Conservation (phyloP, 2,113 vertebrate genomes). For the Grallaria varia region DNA sequence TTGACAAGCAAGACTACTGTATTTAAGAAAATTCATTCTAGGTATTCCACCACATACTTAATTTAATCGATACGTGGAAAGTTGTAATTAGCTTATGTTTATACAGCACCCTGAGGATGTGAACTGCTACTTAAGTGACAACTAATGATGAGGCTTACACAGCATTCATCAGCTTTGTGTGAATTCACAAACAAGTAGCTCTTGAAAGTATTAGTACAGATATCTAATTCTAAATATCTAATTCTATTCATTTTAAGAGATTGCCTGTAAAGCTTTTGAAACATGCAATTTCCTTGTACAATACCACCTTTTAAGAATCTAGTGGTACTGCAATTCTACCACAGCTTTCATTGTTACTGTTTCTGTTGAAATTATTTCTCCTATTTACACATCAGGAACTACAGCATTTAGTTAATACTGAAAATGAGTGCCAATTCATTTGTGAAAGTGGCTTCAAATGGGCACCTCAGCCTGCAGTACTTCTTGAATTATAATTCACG, state of each 20-base stretch:
- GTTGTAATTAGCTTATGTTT: slow-evolving; percentile 46
- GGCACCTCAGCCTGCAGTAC: neutral
- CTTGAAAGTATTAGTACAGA: slow-evolving; percentile 17
- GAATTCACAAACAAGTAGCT: slow-evolving; percentile 34
- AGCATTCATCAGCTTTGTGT: slow-evolving; percentile 28
- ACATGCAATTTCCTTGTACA: slow-evolving; percentile 23
- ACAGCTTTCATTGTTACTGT: neutral
- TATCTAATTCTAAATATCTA: slow-evolving; percentile 12
- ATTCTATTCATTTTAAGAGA: slow-evolving; percentile 21
- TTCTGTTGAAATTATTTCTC: slow-evolving; percentile 28
- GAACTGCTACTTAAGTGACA: neutral
- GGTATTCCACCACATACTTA: neutral
- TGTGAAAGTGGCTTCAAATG: slow-evolving; percentile 13
- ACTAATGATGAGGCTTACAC: slow-evolving; percentile 9
- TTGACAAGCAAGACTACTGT: neutral
- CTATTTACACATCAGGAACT: neutral
- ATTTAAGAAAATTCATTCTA: neutral
- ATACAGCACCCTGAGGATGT: slow-evolving; percentile 21
- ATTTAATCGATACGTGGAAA: slow-evolving; percentile 19
- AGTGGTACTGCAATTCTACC: neutral
- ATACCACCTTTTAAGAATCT: slow-evolving; percentile 26
- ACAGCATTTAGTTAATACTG: neutral
- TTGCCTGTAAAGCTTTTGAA: neutral
- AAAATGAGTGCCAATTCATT: slow-evolving; percentile 26
- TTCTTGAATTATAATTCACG: slow-evolving; percentile 14